Base-by-base conservation (phyloP, 2,797 vertebrate genomes). In the Neosalanx taihuensis region DNA sequence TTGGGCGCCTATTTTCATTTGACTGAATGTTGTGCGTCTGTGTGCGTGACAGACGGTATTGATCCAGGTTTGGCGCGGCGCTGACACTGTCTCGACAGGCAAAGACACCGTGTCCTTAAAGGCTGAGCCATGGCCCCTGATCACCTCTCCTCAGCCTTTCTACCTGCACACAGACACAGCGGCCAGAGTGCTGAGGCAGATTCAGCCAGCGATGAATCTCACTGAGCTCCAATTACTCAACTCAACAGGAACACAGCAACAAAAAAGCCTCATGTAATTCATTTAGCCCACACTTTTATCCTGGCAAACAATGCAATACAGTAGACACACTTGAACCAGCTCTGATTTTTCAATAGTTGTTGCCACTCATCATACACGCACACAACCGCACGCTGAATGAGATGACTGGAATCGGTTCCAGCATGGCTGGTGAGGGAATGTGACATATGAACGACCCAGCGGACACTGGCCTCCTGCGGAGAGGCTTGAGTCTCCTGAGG, bases 391-490 rank as follows among this genome's bases (percentile, higher is more conserved):
- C 18, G 23, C 64, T 18, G 29, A 31, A 35, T 35, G 26, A 35
- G 53, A 20, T 58, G 51, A 56, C 17, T 56, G 66, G 26, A 6
- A 49, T 37, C n/a, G 35, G 70, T 58, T 65, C 15, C 37, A 53
- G 17, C 67, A 63, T 70, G 64, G 0, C 56, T 62, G 37, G 72
- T 59, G 60, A 67, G 64, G 72, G 69, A 72, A 69, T 51, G 57
- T 18, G 69, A 78, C 64, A 78, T 37, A 68, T 74, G 72, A 80
- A 51, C 70, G 72, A 71, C 63, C 61, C 61, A 61, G 70, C 20
- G 68, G 61, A 73, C 2, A 77, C 57, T 68, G 29, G 51, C 71
- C 75, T 81, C 79, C 81, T 79, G 80, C 66, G 64, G 78, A 62
- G 70, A 67, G 79, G 72, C 72, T 74, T 37, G 51, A 62, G 10